Conservation (phyloP, 2,113 vertebrate genomes). For the Platanista minor region DNA sequence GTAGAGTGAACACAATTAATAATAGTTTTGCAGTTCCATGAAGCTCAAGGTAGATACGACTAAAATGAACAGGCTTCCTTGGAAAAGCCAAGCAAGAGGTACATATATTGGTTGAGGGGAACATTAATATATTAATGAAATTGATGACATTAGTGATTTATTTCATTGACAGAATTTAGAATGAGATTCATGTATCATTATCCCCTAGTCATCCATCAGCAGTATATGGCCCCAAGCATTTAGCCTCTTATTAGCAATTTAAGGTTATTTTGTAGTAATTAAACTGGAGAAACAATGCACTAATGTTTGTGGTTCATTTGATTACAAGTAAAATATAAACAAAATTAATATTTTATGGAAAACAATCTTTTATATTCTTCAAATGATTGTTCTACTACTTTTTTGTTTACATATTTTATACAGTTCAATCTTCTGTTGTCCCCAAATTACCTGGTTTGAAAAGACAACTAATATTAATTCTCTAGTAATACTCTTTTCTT, state of each 20-base stretch:
- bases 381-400: background rate
- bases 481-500: background rate
- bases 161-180: conserved; percentile 62
- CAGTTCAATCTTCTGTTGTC: background rate
- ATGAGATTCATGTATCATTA: conserved; percentile 72
- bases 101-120: conserved; percentile 48
- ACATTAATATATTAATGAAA: conserved; percentile 58
- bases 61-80: conserved; percentile 17
- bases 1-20: conserved; percentile 11
- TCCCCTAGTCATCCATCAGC: conserved; percentile 35
- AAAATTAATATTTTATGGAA: conserved; percentile 20
- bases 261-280: conserved; percentile 48
- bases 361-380: background rate
- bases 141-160: conserved; percentile 68
- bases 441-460: background rate
- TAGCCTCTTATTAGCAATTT: conserved; percentile 10
- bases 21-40: background rate
- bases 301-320: background rate
- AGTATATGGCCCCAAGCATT: background rate
- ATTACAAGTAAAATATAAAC: conserved; percentile 20
- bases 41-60: conserved; percentile 30
- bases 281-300: background rate
- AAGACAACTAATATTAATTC: conserved; percentile 23
- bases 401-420: background rate
- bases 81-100: conserved; percentile 44